Conservation (phyloP, 2,888 invertebrate species). For the Lordiphosa fenestrarum region DNA sequence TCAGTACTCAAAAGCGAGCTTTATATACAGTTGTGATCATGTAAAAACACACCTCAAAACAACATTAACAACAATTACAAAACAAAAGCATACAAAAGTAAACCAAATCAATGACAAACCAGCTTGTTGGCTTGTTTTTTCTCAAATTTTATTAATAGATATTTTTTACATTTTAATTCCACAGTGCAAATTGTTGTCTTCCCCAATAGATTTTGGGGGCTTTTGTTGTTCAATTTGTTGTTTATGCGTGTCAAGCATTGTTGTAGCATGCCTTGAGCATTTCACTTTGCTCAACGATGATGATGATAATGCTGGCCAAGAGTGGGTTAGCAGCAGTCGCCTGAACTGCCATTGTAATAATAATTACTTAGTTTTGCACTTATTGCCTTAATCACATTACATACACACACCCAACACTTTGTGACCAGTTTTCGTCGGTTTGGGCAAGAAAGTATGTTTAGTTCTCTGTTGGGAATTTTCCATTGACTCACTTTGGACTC, state of each 20-base stretch:
- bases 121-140: no score
- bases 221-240: conserved; percentile 39
- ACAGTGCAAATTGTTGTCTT: not conserved
- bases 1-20: no score
- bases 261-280: conserved; percentile 38
- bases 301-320: conserved; percentile 38
- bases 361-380: conserved; percentile 1
- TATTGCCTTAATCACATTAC: conserved; percentile 24
- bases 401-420: conserved; percentile 9
- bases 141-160: no score
- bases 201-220: not conserved
- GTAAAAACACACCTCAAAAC: no score
- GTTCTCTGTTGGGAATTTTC: conserved; percentile 1
- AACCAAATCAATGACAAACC: no score
- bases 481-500: conserved; percentile 28
- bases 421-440: conserved; percentile 45
- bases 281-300: conserved; percentile 22
- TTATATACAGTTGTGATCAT: no score
- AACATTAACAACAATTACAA: no score
- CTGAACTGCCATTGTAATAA: conserved; percentile 19
- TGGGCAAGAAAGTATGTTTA: conserved; percentile 13
- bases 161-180: not conserved
- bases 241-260: conserved; percentile 52
- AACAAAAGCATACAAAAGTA: no score
- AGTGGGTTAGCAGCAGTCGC: no score